Base-by-base conservation (phyloP, 2,113 vertebrate genomes). In the Larimichthys crocea region DNA sequence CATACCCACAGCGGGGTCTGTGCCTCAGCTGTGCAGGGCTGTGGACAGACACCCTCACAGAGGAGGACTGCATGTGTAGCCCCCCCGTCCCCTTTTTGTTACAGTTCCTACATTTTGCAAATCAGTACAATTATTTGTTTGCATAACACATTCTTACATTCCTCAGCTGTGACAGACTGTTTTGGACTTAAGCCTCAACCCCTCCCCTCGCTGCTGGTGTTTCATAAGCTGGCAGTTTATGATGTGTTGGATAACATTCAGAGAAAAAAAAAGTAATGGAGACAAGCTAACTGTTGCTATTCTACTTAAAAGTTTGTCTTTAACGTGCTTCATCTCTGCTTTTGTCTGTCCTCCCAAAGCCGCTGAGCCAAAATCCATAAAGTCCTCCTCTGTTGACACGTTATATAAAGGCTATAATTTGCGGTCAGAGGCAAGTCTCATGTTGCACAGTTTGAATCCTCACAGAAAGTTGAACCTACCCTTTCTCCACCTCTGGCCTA, bases 221-320 rank as follows among this genome's bases (percentile, higher is more conserved):
- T 91, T 81, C 52, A 79, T 91, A 86, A 87, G 78, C 46, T 44
- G 69, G 20, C 64, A 42, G 0, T 50, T 31, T 7, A 16, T 53
- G n/a, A 20, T 35, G 10, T 55, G 59, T 84, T 92, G 69, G 42
- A 68, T 87, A 90, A 90, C 79, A 22, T 61, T 65, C 15, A 24
- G 61, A 49, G 26, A 3, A 24, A 56, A 49, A 46, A 24, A 61
- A 8, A 40, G 7, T 48, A 12, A 3, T 5, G 0, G 24, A 44
- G 26, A 15, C 59, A 52, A 40, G n/a, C 20, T 59, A 46, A 65
- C 24, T 10, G 9, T 17, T 46, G 17, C 14, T 14, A 5, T 6
- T 14, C 55, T n/a, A 48, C 14, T 24, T 35, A 2, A 19, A 29
- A n/a, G 2, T 1, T 3, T 2, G 1, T 12, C 0, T 17, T 52